These are phyloP conservation scores for Eretmochelys imbricata DNA, from an alignment of 2,113 vertebrate genomes.

Conservation along the genomic window DNA sequence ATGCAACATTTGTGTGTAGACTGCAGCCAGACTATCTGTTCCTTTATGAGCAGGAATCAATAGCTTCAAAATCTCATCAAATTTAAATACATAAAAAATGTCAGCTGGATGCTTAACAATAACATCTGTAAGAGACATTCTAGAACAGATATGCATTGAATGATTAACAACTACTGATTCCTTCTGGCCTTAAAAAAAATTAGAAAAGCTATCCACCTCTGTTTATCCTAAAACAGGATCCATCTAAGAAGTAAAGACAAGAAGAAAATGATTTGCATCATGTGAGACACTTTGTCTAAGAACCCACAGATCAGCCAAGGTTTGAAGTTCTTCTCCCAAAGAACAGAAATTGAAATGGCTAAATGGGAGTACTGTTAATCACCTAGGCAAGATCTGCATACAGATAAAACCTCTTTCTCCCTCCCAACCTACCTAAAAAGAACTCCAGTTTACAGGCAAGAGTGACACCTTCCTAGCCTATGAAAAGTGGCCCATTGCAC, in stretches of 20 bases:
- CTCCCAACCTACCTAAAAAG: not conserved
- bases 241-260: not conserved
- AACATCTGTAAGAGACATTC: not conserved
- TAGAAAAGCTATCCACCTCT: not conserved
- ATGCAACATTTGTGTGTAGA: not conserved
- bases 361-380: not conserved
- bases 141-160: not conserved
- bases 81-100: not conserved
- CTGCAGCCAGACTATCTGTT: slow-evolving; percentile 6
- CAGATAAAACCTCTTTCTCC: not conserved
- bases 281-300: not conserved
- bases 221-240: not conserved
- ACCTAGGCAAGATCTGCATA: not conserved
- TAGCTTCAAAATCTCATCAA: slow-evolving; percentile 10
- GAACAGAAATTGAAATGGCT: not conserved
- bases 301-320: not conserved
- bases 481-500: not conserved
- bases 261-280: not conserved
- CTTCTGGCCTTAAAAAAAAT: not conserved
- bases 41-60: not conserved
- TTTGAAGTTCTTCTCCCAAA: not conserved
- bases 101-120: not conserved
- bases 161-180: not conserved
- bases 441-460: not conserved
- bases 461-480: not conserved